phyloP scores from a whole-genome alignment of 2,113 vertebrate species.

The Oxyruncus cristatus region DNA sequence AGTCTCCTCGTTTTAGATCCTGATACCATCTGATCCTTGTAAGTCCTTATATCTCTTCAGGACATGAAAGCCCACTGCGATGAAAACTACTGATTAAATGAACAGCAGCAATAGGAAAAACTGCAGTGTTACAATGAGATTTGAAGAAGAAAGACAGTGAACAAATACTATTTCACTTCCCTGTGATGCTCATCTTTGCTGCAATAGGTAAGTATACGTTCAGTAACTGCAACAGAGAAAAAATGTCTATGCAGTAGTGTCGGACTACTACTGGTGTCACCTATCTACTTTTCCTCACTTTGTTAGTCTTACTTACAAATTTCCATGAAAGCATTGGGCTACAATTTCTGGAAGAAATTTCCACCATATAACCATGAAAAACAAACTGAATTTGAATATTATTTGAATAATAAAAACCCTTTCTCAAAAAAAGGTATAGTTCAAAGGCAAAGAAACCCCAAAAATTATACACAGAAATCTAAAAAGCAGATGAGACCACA shows the following conservation, averaged over 20 bases:
- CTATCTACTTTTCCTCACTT: background rate
- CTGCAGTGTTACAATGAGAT: background rate
- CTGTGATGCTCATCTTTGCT: background rate
- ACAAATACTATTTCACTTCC: background rate
- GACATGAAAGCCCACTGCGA: background rate
- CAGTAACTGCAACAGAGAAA: background rate
- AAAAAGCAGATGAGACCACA: background rate
- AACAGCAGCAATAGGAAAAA: background rate
- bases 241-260: background rate
- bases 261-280: background rate
- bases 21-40: background rate
- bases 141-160: background rate
- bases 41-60: conserved; percentile 8
- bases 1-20: background rate
- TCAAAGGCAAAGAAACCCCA: background rate
- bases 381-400: background rate
- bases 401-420: background rate
- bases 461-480: background rate
- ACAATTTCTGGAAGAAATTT: background rate
- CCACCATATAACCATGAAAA: background rate
- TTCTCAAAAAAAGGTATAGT: background rate
- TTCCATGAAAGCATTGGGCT: background rate
- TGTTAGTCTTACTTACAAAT: background rate
- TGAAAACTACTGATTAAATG: conserved; percentile 24
- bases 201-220: background rate